Evolutionary conservation across 1,140 invertebrate species (phyloP).

Genomic region (Sitobion miscanthi): DNA sequence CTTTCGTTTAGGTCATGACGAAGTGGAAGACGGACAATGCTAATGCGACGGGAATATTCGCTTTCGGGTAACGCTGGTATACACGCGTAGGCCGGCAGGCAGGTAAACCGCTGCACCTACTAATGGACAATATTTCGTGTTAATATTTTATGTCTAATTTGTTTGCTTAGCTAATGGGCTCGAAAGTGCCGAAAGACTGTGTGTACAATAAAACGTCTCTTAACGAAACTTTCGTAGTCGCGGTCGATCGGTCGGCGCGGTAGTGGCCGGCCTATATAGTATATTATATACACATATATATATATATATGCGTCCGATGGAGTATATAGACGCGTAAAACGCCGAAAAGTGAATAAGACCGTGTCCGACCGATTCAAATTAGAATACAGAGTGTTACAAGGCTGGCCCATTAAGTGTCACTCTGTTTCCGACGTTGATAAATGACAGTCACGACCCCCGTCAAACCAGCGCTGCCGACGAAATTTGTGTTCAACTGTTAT

Average conservation of each 20-base stretch:
- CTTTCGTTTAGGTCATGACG: conserved; percentile 14
- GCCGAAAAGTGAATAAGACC: conserved; percentile 23
- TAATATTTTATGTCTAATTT: conserved; percentile 4
- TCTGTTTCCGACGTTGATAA: conserved; percentile 12
- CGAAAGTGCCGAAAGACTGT: background rate
- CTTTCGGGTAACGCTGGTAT: background rate
- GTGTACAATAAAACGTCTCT: background rate
- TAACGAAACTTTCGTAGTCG: background rate
- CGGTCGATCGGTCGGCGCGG: background rate
- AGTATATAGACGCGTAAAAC: background rate
- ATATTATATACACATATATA: background rate
- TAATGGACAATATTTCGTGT: conserved; percentile 20
- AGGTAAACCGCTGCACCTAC: background rate
- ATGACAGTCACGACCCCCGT: conserved; percentile 1
- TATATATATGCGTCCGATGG: too few species aligned
- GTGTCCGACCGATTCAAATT: conserved; percentile 13
- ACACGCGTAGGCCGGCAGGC: background rate
- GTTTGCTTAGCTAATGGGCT: conserved; percentile 15
- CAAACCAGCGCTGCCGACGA: background rate
- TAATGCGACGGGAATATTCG: conserved; percentile 1
- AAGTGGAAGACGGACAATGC: conserved; percentile 6
- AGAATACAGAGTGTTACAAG: background rate
- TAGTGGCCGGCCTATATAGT: background rate
- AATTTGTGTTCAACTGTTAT: background rate
- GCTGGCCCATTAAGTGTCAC: conserved; percentile 2